Base-by-base conservation (phyloP, 2,888 invertebrate species). In the Chaetoderma sp. region DNA sequence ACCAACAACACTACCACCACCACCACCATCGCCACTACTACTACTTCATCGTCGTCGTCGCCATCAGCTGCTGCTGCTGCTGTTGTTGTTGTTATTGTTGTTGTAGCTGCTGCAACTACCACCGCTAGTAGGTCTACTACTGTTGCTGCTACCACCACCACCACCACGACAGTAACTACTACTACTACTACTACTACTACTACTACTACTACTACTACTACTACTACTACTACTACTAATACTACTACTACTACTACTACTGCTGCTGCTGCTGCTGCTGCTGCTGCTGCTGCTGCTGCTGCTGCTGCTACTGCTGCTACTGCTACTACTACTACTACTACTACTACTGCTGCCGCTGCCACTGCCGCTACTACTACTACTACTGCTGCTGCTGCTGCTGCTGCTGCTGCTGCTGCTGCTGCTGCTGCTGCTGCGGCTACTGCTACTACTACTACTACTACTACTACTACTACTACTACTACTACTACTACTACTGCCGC, bases 291-390 rank as follows among this genome's bases (percentile, higher is more conserved):
- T 54, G 23, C 55, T 54, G 32, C 55, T 16, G 32, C 55, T 16
- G 18, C 55, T 32, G 18, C 55, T 32, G 18, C 55, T 54, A 33
- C 55, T 54, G 18, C 55, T 54, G 32, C 55, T 54, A 21, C 55
- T 54, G 32, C 55, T 54, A 21, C 55, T 54, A 21, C 55, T 54
- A 33, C 55, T 54, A 33, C 55, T 54, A 33, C 55, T 54, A 21
- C 55, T 16, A 33, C 32, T 16, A 33, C 55, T 54, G 18, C 55
- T 32, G 30, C 55, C 13, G 18, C 55, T 13, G 30, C 32, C 10
- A 18, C 23, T 32, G 32, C 32, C 13, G 30, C 32, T 30, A 33
- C 32, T 32, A 30, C 32, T 54, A 30, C 32, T 54, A 30, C 32
- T 54, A 33, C 18, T 54, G 30, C 32, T 54, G 13, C 32, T 54